Evolutionary conservation across 2,113 vertebrate species (phyloP), one percentile per base, ranked within the genome.

Genomic region (Canis aureus): DNA sequence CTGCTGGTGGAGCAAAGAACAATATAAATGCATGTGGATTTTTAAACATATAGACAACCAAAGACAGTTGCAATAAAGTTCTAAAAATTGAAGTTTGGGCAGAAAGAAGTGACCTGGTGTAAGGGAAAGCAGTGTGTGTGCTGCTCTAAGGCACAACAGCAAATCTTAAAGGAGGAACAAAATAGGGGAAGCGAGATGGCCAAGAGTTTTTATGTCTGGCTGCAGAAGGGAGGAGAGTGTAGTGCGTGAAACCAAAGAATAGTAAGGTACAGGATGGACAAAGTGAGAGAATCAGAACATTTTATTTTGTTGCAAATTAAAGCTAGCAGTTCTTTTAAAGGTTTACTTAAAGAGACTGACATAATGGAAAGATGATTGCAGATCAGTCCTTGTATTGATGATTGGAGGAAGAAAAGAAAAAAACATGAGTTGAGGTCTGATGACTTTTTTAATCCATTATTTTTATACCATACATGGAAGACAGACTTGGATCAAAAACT

Each of bases 221-320:
- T 81, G 15, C 19, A 29, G 32, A 92, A 38, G 25, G 5, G 23
- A 51, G n/a, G 51, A 29, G 22, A 91, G 11, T 73, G 16, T 55
- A 43, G 16, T 2, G 8, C 27, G 15, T 2, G 76, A 51, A 43
- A 19, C 55, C 69, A 85, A 59, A 73, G 59, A 78, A 74, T 27
- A 85, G n/a, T 1, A 2, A 80, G 29, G 59, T 29, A 73, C 90
- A 73, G 81, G 59, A 62, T 2, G 55, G 74, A 60, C 62, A 91
- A 69, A 64, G 86, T 49, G 79, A 73, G 74, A 59, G 11, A 88
- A 53, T 43, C 12, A 57, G 80, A 96, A 67, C 74, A 53, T 67
- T 94, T 80, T 97, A 78, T 98, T 73, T 94, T 66, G 49, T 93
- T 89, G 74, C 29, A 87, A 85, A 89, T 95, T 69, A 96, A 98